phyloP scores from a whole-genome alignment of 2,888 invertebrate species.

The Drepana falcataria region DNA sequence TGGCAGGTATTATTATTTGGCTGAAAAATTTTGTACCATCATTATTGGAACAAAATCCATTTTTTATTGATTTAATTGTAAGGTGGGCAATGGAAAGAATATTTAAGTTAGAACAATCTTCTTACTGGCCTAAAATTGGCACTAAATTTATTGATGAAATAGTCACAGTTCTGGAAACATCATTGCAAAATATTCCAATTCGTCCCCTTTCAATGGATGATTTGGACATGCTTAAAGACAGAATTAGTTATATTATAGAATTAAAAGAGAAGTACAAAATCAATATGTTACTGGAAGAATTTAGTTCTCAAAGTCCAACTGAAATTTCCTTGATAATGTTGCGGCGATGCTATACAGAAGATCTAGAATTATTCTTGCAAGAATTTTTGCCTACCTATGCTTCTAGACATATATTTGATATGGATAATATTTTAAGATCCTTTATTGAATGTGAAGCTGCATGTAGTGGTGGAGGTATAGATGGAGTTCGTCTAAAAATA shows the following conservation, averaged over 20 bases:
- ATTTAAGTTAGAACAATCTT: conserved; percentile 62
- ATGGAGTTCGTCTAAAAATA: conserved; percentile 56
- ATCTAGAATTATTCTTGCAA: conserved; percentile 56
- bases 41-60: conserved; percentile 63
- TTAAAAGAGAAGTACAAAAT: conserved; percentile 69
- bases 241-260: conserved; percentile 59
- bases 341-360: conserved; percentile 71
- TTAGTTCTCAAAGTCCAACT: conserved; percentile 57
- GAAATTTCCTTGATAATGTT: conserved; percentile 71
- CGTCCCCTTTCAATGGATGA: conserved; percentile 68
- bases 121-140: conserved; percentile 75
- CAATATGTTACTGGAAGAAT: conserved; percentile 63
- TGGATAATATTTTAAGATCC: conserved; percentile 59
- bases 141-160: conserved; percentile 65
- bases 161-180: conserved; percentile 49
- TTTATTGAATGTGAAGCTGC: conserved; percentile 66
- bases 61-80: conserved; percentile 65
- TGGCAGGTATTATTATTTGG: conserved; percentile 66
- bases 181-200: conserved; percentile 54
- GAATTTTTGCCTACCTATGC: conserved; percentile 64
- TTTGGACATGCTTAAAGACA: conserved; percentile 58
- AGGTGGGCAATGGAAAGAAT: conserved; percentile 70
- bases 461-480: conserved; percentile 58
- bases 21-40: conserved; percentile 63
- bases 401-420: conserved; percentile 57